Evolutionary conservation across 1,140 invertebrate genomes (phyloP).

Genomic region (Drosophila ercepeae): DNA sequence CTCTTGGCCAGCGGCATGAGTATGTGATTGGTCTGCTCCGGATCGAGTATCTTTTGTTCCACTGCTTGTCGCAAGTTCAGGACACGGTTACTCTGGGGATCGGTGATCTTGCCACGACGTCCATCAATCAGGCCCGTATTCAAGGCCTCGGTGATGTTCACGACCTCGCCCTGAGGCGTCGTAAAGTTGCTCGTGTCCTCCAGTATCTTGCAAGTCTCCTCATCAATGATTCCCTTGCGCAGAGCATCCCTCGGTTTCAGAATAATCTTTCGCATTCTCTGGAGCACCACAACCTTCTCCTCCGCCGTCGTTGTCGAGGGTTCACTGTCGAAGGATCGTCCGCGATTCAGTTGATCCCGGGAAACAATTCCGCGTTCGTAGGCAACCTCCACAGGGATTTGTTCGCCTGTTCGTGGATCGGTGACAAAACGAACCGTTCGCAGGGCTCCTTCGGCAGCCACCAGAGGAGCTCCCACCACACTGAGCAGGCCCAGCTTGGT

Average conservation of each 20-base stretch:
- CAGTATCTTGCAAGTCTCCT: conserved; percentile 89
- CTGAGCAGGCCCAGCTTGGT: conserved; percentile 89
- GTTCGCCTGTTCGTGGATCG: conserved; percentile 91
- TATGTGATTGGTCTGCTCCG: conserved; percentile 89
- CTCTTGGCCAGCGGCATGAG: conserved; percentile 92
- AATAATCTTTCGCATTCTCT: conserved; percentile 91
- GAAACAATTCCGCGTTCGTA: conserved; percentile 90
- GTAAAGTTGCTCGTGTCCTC: conserved; percentile 85
- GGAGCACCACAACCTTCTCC: conserved; percentile 89
- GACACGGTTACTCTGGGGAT: conserved; percentile 91
- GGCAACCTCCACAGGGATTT: conserved; percentile 91
- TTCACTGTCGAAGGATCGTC: conserved; percentile 87
- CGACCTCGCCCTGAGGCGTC: conserved; percentile 85
- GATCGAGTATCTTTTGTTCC: conserved; percentile 92
- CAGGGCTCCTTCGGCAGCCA: conserved; percentile 86
- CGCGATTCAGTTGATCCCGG: conserved; percentile 83
- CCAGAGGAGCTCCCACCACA: conserved; percentile 89
- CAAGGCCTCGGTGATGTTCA: conserved; percentile 91
- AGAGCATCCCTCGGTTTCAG: conserved; percentile 89
- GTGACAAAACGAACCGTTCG: conserved; percentile 87
- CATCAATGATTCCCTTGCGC: conserved; percentile 90
- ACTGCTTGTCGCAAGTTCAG: conserved; percentile 93
- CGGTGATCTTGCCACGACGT: conserved; percentile 90
- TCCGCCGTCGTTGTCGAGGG: conserved; percentile 85
- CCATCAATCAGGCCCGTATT: conserved; percentile 90